Conservation (phyloP, 1,140 invertebrate genomes). For the Drosophila oshimai region DNA sequence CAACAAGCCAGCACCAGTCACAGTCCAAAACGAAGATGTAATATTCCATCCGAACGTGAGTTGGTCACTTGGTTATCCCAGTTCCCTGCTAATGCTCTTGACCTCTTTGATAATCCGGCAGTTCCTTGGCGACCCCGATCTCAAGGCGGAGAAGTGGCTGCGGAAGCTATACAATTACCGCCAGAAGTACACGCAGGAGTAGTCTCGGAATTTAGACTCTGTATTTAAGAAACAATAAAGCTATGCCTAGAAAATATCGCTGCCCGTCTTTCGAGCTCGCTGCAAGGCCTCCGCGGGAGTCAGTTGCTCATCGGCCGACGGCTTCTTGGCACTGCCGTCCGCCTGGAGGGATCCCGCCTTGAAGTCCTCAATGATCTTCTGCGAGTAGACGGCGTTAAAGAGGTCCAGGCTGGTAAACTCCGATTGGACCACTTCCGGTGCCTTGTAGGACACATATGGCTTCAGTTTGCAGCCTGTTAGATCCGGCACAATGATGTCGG, state of each 20-base stretch:
- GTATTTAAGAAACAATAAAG: conserved; percentile 53
- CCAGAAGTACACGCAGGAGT: conserved; percentile 72
- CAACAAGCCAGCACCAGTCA: conserved; percentile 30
- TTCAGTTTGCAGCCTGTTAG: conserved; percentile 91
- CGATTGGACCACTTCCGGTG: conserved; percentile 88
- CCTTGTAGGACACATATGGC: conserved; percentile 96
- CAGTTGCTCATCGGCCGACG: conserved; percentile 88
- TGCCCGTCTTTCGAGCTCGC: conserved; percentile 88
- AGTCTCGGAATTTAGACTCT: conserved; percentile 19
- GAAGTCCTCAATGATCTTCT: conserved; percentile 92
- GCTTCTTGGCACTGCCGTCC: conserved; percentile 87
- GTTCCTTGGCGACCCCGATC: conserved; percentile 69
- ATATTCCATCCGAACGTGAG: conserved; percentile 63
- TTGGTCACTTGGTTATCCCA: not conserved
- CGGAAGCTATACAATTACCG: conserved; percentile 75
- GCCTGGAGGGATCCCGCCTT: conserved; percentile 87
- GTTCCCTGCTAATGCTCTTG: not conserved
- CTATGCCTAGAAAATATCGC: conserved; percentile 87
- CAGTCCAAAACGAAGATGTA: conserved; percentile 51
- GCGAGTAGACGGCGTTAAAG: conserved; percentile 91
- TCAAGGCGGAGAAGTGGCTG: conserved; percentile 75
- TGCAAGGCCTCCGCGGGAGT: conserved; percentile 88
- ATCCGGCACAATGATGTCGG: conserved; percentile 96
- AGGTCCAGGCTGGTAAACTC: conserved; percentile 93
- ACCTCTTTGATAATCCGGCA: conserved; percentile 11